Evolutionary conservation across 2,113 vertebrate species (phyloP), one percentile per base, ranked within the genome.

Genomic region (Candoia aspera): DNA sequence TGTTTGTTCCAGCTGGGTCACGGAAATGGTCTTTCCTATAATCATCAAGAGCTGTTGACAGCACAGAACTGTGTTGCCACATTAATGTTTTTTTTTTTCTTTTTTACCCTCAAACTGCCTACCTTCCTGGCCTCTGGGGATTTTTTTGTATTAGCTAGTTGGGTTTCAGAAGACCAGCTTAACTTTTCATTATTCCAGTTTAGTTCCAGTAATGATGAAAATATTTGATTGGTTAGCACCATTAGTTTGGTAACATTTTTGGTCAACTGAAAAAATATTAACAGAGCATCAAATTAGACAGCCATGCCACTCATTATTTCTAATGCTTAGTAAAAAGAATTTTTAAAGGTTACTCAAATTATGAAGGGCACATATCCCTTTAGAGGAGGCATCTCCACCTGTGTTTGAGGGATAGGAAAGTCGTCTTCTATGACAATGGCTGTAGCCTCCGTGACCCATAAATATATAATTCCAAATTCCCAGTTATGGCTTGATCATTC

Each of bases 11-110:
- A 13, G 8, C n/a, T 90, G 88, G 59, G 86, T 91, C 91, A 84
- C 60, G 12, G 57, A 93, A 85, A 33, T 89, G 24, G 10, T 83
- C 0, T 86, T 95, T 53, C 73, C 83, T 64, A 42, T 1, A 84
- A 53, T 21, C 15, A 37, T 33, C 86, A 90, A 68, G 89, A 84
- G 46, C 53, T 73, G 42, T 17, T 91, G 93, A 60, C 54, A 86
- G 26, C n/a, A 1, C 3, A 58, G 73, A 59, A 55, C 23, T 84
- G 33, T 57, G 17, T 68, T 92, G 10, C 57, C 62, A 54, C 83
- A 4, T 60, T 24, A 13, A 6, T 84, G 1, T 68, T 33, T 73
- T 8, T 4, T 37, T 9, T 13, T 8, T 49, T 95, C 42, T 87
- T 3, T 37, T 0, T 62, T 17, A 49, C 49, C 49, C 91, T 86